phyloP scores from a whole-genome alignment of 2,888 invertebrate genomes.

The Melieria omissa region DNA sequence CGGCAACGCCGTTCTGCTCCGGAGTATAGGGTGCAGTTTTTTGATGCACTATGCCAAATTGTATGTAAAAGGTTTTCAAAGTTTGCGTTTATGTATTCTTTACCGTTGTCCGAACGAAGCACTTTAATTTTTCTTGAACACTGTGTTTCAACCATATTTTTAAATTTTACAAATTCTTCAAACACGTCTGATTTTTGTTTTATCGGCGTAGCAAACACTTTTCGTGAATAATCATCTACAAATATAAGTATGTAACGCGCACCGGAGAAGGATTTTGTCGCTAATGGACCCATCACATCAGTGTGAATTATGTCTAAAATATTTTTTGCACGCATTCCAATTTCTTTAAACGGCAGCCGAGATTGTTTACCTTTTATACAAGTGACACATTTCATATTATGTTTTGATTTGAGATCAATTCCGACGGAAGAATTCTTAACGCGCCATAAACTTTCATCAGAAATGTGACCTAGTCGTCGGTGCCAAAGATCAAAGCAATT shows the following conservation, averaged over 20 bases:
- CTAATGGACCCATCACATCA: slow-evolving; percentile 3
- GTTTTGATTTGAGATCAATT: too few species aligned
- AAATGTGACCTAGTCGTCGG: neutral
- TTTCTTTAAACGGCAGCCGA: slow-evolving; percentile 5
- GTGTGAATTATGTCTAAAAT: slow-evolving; percentile 10
- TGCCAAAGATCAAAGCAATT: neutral
- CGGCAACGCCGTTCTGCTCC: slow-evolving; percentile 45
- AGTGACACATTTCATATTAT: neutral
- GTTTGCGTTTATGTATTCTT: slow-evolving; percentile 37
- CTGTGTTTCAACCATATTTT: slow-evolving; percentile 45
- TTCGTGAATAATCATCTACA: slow-evolving; percentile 39
- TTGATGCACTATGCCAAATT: slow-evolving; percentile 45
- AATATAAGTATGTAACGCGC: slow-evolving; percentile 29
- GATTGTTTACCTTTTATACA: slow-evolving; percentile 8
- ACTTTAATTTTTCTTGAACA: slow-evolving; percentile 41
- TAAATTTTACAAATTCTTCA: slow-evolving; percentile 42
- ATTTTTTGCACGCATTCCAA: neutral
- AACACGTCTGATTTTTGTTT: slow-evolving; percentile 44
- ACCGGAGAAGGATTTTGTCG: slow-evolving; percentile 18
- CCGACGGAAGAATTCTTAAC: too few species aligned
- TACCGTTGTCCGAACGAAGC: slow-evolving; percentile 43
- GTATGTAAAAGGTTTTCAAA: slow-evolving; percentile 40
- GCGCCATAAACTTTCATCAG: neutral
- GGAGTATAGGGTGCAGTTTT: slow-evolving; percentile 42
- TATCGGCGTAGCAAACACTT: slow-evolving; percentile 36